Base-by-base conservation (phyloP, 92 coral and sea anemone species). In the Zoanthus gigantus region DNA sequence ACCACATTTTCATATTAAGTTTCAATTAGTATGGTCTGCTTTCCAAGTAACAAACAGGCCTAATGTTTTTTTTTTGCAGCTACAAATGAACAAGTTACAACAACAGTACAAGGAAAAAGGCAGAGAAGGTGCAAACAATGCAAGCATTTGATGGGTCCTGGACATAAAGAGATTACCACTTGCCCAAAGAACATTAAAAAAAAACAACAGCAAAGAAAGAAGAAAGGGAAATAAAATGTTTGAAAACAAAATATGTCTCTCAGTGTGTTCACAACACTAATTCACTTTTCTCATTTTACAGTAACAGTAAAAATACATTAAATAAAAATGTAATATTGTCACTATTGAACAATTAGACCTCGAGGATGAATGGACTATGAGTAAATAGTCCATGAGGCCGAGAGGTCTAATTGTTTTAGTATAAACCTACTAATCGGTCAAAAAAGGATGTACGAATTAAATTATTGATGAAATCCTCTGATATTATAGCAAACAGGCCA, bases 161-260 rank as follows among this genome's bases (percentile, higher is more conserved):
- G 79, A 42, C 90, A 87, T 44, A 87, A 87, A 65, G 73, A 87
- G 72, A 72, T 87, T 71, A 75, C 63, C 74, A 53, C 79, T 78
- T 87, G 90, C 77, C 90, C 86, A 16, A 87, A 66, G 79, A 87
- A 87, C 69, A 78, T 81, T 17, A 48, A 61, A 37, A 81, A 50
- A 57, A 81, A 65, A 61, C 73, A 74, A 74, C 45, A 74, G 53
- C 30, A 74, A 74, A 37, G 46, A 15, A 17, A n/a, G 47, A 37
- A 74, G 46, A 74, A 74, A 74, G 60, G 47, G 17, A 57, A 57
- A 57, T 13, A 57, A 57, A n/a, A n/a, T 13, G 65, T 57, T 57
- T 57, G 65, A 57, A 57, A n/a, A 57, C 17, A 15, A 57, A 57
- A 57, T 57, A 57, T 37, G 42, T 37, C 42, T 37, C 42, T 37